A percentile compares a stretch with the other conserved stretches of the same genome.
phyloP scores from a whole-genome alignment of 2,113 vertebrate species.

The Heptranchias perlo region DNA sequence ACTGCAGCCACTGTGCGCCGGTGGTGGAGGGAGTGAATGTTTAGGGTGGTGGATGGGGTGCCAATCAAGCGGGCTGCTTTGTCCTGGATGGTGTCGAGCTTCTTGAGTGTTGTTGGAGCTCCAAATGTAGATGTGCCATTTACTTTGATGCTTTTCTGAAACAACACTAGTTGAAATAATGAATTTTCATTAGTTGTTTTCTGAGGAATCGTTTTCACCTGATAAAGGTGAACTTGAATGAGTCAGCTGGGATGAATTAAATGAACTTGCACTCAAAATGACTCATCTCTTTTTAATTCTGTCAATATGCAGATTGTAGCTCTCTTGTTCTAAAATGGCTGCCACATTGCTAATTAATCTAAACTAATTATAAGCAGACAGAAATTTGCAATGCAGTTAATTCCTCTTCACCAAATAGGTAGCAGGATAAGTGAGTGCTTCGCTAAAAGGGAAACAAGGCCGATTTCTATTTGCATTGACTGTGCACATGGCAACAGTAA shows the following conservation, averaged over 20 bases:
- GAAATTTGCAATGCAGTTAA: constrained; percentile 12
- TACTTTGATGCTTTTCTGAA: not conserved
- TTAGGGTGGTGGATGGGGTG: too few species aligned
- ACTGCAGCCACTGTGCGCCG: too few species aligned
- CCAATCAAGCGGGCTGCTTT: too few species aligned
- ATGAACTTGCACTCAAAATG: not conserved
- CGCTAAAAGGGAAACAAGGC: not conserved
- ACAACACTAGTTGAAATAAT: not conserved
- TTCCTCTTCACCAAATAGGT: not conserved
- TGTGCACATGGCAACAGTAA: constrained; percentile 23
- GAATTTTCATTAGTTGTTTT: constrained; percentile 16
- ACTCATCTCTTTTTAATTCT: not conserved
- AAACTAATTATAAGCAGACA: not conserved
- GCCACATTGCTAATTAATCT: not conserved
- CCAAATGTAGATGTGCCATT: too few species aligned
- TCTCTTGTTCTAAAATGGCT: not conserved
- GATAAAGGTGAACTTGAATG: not conserved
- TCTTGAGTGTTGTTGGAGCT: too few species aligned
- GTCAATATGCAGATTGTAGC: not conserved
- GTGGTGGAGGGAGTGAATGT: too few species aligned
- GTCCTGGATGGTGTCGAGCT: too few species aligned
- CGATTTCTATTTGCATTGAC: not conserved
- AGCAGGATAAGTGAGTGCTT: not conserved
- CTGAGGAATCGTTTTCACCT: not conserved
- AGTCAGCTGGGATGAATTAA: not conserved